These are phyloP conservation scores for Anagrus nilaparvatae DNA, from an alignment of 1,140 invertebrate genomes.

Conservation along the genomic window DNA sequence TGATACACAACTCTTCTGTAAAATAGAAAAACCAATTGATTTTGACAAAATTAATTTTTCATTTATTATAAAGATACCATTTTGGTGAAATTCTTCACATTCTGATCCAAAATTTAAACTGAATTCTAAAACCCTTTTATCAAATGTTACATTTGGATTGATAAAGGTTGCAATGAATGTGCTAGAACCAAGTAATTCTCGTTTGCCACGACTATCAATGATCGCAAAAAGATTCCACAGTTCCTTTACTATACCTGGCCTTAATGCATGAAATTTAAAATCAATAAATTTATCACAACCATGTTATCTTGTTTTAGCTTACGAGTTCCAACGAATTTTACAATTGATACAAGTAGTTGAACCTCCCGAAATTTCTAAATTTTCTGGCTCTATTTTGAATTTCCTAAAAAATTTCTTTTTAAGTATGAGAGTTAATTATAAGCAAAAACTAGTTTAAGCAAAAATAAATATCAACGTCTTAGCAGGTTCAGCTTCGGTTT, in stretches of 20 bases:
- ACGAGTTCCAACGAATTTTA: constrained; percentile 23
- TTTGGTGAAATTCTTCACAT: not conserved
- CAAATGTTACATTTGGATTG: constrained; percentile 23
- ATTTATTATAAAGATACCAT: not conserved
- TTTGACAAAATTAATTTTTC: constrained; percentile 1
- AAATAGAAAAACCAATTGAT: constrained; percentile 6
- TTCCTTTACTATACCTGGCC: constrained; percentile 22
- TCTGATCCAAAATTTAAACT: constrained; percentile 4
- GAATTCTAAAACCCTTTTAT: constrained; percentile 23
- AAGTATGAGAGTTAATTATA: too few species aligned
- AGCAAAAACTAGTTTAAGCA: too few species aligned
- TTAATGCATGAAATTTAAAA: constrained; percentile 11
- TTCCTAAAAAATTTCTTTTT: constrained; percentile 10
- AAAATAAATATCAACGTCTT: too few species aligned
- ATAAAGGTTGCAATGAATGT: constrained; percentile 23
- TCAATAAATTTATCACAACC: not conserved
- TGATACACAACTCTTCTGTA: constrained; percentile 24
- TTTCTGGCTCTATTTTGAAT: constrained; percentile 22
- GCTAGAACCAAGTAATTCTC: constrained; percentile 22
- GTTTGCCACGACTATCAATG: constrained; percentile 18
- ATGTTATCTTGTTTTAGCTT: constrained; percentile 12
- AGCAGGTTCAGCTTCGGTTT: not conserved
- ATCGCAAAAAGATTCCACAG: constrained; percentile 26
- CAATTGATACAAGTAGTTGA: constrained; percentile 16
- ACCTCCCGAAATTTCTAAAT: constrained; percentile 19